Percentiles rank a stretch among this genome's conserved stretches.
phyloP scores from a whole-genome alignment of 64 coral and sea anemone genomes.

The Acropora yongei region DNA sequence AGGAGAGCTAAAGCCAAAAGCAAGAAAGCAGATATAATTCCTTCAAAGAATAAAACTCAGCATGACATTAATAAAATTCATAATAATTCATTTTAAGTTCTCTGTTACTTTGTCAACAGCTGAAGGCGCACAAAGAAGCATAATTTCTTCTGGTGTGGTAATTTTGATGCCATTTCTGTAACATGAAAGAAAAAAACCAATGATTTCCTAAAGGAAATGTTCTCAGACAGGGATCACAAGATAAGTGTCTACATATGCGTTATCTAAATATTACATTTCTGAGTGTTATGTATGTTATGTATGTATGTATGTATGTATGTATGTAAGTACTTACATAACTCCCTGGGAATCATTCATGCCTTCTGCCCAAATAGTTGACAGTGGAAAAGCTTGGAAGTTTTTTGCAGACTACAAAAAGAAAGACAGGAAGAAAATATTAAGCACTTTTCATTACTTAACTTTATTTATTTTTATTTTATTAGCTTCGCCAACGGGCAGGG shows the following conservation, averaged over 20 bases:
- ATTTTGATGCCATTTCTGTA: conserved; percentile 93
- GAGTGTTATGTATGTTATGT: too few relatives aligned
- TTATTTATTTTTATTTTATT: too few relatives aligned
- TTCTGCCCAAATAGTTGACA: conserved; percentile 85
- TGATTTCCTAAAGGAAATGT: not conserved
- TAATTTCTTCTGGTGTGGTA: conserved; percentile 87
- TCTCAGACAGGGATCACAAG: too few relatives aligned
- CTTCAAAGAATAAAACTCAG: too few relatives aligned
- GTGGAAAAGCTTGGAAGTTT: conserved; percentile 73
- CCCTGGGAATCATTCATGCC: conserved; percentile 75
- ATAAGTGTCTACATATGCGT: too few relatives aligned
- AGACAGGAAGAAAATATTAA: not conserved
- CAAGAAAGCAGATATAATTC: too few relatives aligned
- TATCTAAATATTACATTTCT: too few relatives aligned
- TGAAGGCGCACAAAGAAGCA: conserved; percentile 82
- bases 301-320: too few relatives aligned
- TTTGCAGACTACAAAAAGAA: conserved; percentile 58
- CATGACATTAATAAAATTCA: too few relatives aligned
- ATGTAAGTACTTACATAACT: conserved; percentile 42
- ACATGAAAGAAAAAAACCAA: not conserved
- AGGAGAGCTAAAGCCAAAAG: too few relatives aligned
- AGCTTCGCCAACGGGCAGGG: too few relatives aligned
- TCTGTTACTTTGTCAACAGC: conserved; percentile 74
- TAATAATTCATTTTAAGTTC: not conserved
- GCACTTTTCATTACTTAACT: not conserved